Evolutionary conservation across 2,888 invertebrate genomes (phyloP).

Genomic region (Lissocephala sabroskyi): DNA sequence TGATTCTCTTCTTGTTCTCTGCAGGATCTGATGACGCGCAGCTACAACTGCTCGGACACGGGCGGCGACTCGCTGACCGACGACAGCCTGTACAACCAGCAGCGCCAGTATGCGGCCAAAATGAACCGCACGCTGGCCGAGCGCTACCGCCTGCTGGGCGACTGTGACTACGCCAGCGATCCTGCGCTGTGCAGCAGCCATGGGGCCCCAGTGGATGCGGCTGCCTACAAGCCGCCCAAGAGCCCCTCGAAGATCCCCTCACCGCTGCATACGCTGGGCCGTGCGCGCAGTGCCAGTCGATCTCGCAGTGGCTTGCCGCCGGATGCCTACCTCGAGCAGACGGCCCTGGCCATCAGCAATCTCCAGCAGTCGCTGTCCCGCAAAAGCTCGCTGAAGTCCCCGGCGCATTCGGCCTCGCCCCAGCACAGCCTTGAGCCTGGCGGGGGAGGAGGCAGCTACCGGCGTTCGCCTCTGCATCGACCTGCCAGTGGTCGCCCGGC

Average conservation of each 20-base stretch:
- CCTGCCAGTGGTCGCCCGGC: conserved; percentile 10
- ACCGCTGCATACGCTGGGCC: conserved; percentile 79
- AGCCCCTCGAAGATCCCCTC: conserved; percentile 85
- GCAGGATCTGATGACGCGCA: conserved; percentile 69
- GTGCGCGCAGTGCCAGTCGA: conserved; percentile 72
- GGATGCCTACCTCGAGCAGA: conserved; percentile 76
- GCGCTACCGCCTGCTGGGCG: conserved; percentile 66
- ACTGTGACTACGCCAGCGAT: conserved; percentile 71
- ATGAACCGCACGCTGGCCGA: conserved; percentile 61
- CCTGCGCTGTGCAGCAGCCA: conserved; percentile 59
- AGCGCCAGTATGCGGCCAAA: conserved; percentile 50
- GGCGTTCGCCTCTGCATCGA: conserved; percentile 55
- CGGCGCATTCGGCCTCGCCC: conserved; percentile 59
- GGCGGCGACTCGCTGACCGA: conserved; percentile 64
- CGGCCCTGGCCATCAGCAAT: conserved; percentile 70
- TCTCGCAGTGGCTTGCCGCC: conserved; percentile 71
- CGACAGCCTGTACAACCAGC: conserved; percentile 61
- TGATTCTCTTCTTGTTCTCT: neutral
- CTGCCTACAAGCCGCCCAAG: conserved; percentile 68
- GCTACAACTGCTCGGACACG: conserved; percentile 68
- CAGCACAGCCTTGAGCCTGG: conserved; percentile 64
- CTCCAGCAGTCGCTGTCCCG: conserved; percentile 68
- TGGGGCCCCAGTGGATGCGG: conserved; percentile 18
- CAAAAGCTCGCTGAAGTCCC: conserved; percentile 70
- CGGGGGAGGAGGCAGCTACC: conserved; percentile 29